Evolutionary conservation across 2,888 invertebrate genomes (phyloP).

Genomic region (Thera britannica): DNA sequence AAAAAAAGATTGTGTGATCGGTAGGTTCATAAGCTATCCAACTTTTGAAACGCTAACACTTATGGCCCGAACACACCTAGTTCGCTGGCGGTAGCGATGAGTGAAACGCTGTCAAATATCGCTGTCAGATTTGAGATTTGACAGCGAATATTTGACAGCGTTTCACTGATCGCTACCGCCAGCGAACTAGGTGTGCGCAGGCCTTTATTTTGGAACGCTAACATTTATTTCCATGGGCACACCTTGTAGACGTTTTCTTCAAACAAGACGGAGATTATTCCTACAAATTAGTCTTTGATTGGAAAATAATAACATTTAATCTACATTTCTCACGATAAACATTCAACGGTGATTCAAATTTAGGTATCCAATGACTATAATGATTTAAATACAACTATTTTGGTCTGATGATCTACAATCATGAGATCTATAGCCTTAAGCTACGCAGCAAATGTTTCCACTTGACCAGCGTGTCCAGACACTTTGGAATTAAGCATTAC

Average conservation of each 20-base stretch:
- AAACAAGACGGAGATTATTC: background rate
- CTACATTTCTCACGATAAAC: conserved; percentile 44
- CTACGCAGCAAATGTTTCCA: conserved; percentile 56
- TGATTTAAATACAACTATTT: conserved; percentile 47
- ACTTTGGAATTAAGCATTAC: conserved; percentile 26
- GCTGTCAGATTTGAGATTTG: no score
- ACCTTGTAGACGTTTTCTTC: background rate
- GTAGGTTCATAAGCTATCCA: no score
- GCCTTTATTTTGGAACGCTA: no score
- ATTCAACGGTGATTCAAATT: conserved; percentile 33
- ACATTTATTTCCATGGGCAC: background rate
- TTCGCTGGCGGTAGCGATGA: no score
- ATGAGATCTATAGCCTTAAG: conserved; percentile 68
- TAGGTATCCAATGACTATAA: conserved; percentile 30
- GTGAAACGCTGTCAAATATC: no score
- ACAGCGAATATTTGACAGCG: no score
- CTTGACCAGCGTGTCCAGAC: conserved; percentile 52
- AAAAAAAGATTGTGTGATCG: no score
- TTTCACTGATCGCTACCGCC: no score
- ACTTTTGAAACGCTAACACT: no score
- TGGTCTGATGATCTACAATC: conserved; percentile 59
- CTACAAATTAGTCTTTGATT: conserved; percentile 8
- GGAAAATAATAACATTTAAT: conserved; percentile 28
- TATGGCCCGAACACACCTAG: no score
- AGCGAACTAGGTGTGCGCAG: no score